These are phyloP conservation scores for Proterorhinus semilunaris DNA, from an alignment of 2,113 vertebrate species.

Conservation along the genomic window DNA sequence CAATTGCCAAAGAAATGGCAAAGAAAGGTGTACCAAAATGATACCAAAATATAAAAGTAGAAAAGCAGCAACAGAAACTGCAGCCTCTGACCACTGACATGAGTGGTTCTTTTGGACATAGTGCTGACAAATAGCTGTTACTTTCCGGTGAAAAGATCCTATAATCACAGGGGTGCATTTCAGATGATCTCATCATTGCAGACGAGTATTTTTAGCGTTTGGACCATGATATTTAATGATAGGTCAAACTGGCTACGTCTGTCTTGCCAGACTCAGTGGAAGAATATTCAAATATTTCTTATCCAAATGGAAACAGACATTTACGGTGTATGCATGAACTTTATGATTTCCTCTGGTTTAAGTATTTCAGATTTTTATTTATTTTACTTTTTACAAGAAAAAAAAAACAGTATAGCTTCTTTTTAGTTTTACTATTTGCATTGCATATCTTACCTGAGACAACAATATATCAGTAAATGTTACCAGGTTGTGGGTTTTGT, in stretches of 20 bases:
- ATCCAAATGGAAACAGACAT: conserved; percentile 26
- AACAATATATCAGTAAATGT: too few relatives aligned
- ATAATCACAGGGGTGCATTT: conserved; percentile 64
- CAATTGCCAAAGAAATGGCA: too few relatives aligned
- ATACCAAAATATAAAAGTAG: background rate
- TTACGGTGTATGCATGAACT: conserved; percentile 13
- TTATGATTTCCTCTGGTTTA: conserved; percentile 11
- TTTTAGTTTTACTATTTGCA: background rate
- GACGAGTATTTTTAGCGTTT: conserved; percentile 66
- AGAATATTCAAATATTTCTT: conserved; percentile 49
- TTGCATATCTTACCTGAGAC: background rate
- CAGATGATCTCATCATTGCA: conserved; percentile 68
- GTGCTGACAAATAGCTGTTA: conserved; percentile 73
- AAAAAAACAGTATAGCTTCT: background rate
- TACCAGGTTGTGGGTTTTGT: too few relatives aligned
- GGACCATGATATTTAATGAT: conserved; percentile 65
- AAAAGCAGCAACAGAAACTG: background rate
- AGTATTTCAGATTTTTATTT: background rate
- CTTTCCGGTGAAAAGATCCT: conserved; percentile 70
- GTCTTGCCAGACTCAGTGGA: conserved; percentile 43
- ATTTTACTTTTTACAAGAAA: too few relatives aligned
- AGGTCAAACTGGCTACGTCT: conserved; percentile 51
- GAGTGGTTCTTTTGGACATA: conserved; percentile 60
- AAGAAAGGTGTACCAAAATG: background rate
- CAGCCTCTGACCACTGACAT: conserved; percentile 9